phyloP scores from a whole-genome alignment of 2,797 vertebrate species.

The Cryptoblepharus egeriae region DNA sequence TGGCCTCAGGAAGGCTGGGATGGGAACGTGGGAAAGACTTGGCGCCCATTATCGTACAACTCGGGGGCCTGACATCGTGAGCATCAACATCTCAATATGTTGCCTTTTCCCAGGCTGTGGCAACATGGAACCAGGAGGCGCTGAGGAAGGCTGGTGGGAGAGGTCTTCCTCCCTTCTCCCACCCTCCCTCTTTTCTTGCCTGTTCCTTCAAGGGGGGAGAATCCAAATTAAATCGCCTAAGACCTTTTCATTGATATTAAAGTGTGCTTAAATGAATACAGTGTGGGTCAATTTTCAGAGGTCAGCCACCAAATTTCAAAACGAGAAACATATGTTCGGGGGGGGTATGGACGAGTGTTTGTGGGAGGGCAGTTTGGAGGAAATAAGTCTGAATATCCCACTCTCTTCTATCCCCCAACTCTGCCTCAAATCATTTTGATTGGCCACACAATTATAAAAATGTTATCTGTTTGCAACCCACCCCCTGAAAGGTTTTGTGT shows the following conservation, averaged over 20 bases:
- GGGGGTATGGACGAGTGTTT: background rate
- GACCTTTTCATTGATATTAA: slow-evolving; percentile 62
- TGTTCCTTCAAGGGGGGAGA: slow-evolving; percentile 46
- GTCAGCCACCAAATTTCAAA: slow-evolving; percentile 40
- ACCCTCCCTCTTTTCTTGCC: background rate
- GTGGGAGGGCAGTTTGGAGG: background rate
- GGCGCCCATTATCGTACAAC: slow-evolving; percentile 71
- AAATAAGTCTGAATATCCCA: slow-evolving; percentile 31
- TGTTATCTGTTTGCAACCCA: background rate
- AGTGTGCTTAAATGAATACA: slow-evolving; percentile 69
- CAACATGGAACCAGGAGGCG: slow-evolving; percentile 51
- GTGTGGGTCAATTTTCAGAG: slow-evolving; percentile 62
- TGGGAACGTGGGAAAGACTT: slow-evolving; percentile 80
- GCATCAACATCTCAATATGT: slow-evolving; percentile 70
- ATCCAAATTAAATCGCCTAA: slow-evolving; percentile 51
- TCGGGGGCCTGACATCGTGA: slow-evolving; percentile 69
- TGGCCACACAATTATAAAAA: background rate
- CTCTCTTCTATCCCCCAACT: background rate
- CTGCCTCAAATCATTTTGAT: background rate
- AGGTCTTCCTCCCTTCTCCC: background rate
- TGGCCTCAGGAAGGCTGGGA: slow-evolving; percentile 56
- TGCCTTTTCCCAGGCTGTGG: slow-evolving; percentile 75
- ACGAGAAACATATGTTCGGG: slow-evolving; percentile 28
- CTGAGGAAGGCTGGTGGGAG: slow-evolving; percentile 51
- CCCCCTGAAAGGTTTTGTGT: background rate